Conservation (phyloP, 2,888 invertebrate species). For the Acanthopleura granulata region DNA sequence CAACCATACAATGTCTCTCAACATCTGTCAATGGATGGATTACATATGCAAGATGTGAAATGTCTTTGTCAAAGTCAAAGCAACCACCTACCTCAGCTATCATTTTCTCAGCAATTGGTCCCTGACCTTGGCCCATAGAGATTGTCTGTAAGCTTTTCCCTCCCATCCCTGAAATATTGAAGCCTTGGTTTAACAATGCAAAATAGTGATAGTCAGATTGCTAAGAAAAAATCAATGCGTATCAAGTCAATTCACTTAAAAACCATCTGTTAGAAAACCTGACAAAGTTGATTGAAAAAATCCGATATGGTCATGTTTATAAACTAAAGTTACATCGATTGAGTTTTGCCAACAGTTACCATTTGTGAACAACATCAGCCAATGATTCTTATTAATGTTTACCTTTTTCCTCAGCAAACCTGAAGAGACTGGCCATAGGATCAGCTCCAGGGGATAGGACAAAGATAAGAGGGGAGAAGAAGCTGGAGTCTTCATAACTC, state of each 20-base stretch:
- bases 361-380: no score
- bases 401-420: slow-evolving; percentile 69
- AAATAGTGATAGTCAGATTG: background rate
- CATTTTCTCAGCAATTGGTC: slow-evolving; percentile 68
- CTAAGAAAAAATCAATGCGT: background rate
- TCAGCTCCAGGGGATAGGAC: slow-evolving; percentile 69
- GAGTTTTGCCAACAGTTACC: no score
- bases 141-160: slow-evolving; percentile 62
- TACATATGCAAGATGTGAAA: no score
- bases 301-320: no score
- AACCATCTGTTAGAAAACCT: background rate
- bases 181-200: background rate
- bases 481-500: slow-evolving; percentile 65
- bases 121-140: slow-evolving; percentile 69
- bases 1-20: no score
- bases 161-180: slow-evolving; percentile 1
- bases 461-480: slow-evolving; percentile 66
- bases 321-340: no score
- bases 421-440: slow-evolving; percentile 67
- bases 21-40: no score
- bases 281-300: background rate
- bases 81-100: slow-evolving; percentile 53
- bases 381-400: background rate
- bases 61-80: no score
- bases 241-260: background rate